phyloP scores from a whole-genome alignment of 2,797 vertebrate species.

The Dermochelys coriacea region DNA sequence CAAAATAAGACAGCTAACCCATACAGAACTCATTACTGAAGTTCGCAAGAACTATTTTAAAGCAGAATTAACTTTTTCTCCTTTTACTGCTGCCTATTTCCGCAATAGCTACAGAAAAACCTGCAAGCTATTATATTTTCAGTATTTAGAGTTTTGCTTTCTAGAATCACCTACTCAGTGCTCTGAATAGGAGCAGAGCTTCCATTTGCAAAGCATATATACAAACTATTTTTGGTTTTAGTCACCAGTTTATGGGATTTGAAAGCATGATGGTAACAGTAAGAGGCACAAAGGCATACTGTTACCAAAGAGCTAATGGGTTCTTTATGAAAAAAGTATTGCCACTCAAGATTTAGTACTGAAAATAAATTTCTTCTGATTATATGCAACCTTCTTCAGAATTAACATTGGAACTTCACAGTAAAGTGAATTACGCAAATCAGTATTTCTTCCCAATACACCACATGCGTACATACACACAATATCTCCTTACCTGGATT shows the following conservation, averaged over 20 bases:
- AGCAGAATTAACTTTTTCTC: background rate
- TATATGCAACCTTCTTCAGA: background rate
- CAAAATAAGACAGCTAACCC: background rate
- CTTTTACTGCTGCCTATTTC: background rate
- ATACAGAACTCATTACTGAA: background rate
- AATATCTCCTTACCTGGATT: constrained; percentile 84
- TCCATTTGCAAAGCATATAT: background rate
- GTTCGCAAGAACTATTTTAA: background rate
- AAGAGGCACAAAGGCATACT: background rate
- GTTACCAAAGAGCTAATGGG: background rate
- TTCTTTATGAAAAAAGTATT: background rate
- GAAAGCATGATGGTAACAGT: background rate
- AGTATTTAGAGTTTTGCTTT: constrained; percentile 5
- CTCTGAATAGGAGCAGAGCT: background rate
- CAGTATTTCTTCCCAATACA: background rate
- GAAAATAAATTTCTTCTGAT: background rate
- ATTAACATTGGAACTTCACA: background rate
- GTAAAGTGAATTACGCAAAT: background rate
- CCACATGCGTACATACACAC: rapidly evolving
- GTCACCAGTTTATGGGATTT: background rate
- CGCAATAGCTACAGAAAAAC: background rate
- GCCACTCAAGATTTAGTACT: background rate
- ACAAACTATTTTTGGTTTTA: background rate
- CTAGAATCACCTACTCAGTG: background rate
- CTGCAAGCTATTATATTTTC: background rate